Evolutionary conservation across 2,888 invertebrate genomes (phyloP).

Genomic region (Bhutanitis thaidina): DNA sequence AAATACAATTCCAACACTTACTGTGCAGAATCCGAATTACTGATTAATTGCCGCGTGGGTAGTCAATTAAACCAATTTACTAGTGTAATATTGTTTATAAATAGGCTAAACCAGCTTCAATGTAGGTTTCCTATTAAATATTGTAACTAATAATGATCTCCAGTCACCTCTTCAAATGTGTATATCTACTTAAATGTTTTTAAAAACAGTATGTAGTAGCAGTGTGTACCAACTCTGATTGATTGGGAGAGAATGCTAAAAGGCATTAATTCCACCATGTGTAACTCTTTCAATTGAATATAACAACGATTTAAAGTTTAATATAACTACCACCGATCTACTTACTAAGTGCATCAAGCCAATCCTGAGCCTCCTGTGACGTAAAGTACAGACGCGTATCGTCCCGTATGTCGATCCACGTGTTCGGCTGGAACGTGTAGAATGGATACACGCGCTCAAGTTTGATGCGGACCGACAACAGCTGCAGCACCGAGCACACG

Average conservation of each 20-base stretch:
- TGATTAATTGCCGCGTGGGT: slow-evolving; percentile 7
- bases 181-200: no score
- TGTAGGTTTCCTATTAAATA: no score
- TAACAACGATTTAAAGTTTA: no score
- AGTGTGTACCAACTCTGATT: no score
- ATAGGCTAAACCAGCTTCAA: background rate
- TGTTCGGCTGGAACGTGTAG: slow-evolving; percentile 92
- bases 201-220: no score
- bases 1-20: slow-evolving; percentile 8
- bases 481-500: slow-evolving; percentile 93
- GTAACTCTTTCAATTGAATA: no score
- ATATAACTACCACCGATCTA: slow-evolving; percentile 20
- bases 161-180: no score
- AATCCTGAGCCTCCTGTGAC: slow-evolving; percentile 88
- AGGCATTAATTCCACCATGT: no score
- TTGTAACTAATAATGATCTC: no score
- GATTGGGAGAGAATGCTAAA: no score
- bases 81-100: background rate
- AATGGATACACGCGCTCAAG: slow-evolving; percentile 92
- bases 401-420: slow-evolving; percentile 85
- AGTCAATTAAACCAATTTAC: background rate
- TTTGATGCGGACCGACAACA: slow-evolving; percentile 93
- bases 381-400: slow-evolving; percentile 92
- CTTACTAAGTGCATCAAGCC: slow-evolving; percentile 84
- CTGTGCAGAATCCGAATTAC: background rate